phyloP scores from a whole-genome alignment of 2,113 vertebrate species.

The Gnathonemus longibarbis region DNA sequence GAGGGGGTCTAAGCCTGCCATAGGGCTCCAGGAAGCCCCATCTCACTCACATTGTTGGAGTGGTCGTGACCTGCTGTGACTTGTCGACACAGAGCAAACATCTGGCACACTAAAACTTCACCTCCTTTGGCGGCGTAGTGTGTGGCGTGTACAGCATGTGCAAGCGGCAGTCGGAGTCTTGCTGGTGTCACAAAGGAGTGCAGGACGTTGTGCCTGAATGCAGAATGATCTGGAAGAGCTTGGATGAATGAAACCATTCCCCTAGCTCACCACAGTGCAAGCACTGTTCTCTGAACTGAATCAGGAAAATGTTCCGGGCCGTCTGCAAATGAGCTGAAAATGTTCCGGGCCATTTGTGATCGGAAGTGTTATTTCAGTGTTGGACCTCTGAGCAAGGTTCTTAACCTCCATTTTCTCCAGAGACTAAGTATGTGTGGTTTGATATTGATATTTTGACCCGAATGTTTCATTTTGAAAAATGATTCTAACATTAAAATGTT shows the following conservation, averaged over 20 bases:
- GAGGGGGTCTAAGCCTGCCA: not conserved
- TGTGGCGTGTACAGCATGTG: not conserved
- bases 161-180: not conserved
- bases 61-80: not conserved
- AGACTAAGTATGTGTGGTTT: not conserved
- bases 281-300: not conserved
- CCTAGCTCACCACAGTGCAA: not conserved
- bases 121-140: not conserved
- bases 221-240: not conserved
- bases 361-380: not conserved
- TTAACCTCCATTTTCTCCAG: not conserved
- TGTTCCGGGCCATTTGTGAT: not conserved
- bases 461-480: too few relatives aligned
- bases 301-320: not conserved
- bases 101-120: not conserved
- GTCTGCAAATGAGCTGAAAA: not conserved
- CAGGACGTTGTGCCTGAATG: not conserved
- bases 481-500: too few relatives aligned
- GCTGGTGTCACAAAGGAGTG: not conserved
- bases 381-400: not conserved
- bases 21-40: not conserved
- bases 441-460: not conserved
- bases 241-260: not conserved
- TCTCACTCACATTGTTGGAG: not conserved
- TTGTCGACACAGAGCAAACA: not conserved